Conservation (phyloP, 2,797 vertebrate species). For the Phataginus tetradactyla region DNA sequence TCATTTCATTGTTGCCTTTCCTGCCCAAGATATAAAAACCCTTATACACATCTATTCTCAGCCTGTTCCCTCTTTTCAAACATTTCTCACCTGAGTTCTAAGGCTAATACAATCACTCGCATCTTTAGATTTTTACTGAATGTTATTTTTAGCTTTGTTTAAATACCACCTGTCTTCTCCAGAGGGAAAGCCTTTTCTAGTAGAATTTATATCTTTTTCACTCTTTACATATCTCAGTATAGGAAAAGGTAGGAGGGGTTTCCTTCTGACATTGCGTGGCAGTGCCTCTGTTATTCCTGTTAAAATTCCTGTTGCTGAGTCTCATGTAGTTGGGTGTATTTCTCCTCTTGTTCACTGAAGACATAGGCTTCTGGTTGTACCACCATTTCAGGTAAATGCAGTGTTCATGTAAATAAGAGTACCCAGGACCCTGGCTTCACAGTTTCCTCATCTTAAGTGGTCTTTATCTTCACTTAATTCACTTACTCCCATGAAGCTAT, state of each 20-base stretch:
- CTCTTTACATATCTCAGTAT: background rate
- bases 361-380: background rate
- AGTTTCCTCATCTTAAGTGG: background rate
- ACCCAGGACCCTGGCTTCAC: background rate
- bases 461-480: background rate
- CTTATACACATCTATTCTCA: background rate
- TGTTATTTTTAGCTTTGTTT: slow-evolving; percentile 31
- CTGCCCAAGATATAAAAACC: background rate
- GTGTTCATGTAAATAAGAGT: background rate
- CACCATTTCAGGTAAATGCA: background rate
- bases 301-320: background rate
- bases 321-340: background rate
- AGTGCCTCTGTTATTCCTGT: background rate
- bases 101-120: background rate
- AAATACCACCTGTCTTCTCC: background rate
- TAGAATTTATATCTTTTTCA: background rate
- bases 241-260: background rate
- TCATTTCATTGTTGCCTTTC: background rate
- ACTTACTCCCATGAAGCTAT: background rate
- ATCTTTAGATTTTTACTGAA: slow-evolving; percentile 19
- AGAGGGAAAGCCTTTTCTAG: background rate
- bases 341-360: background rate
- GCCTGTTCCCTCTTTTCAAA: background rate
- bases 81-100: background rate
- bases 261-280: background rate